Conservation (phyloP, 2,888 invertebrate genomes). For the Drosophila demipolita region DNA sequence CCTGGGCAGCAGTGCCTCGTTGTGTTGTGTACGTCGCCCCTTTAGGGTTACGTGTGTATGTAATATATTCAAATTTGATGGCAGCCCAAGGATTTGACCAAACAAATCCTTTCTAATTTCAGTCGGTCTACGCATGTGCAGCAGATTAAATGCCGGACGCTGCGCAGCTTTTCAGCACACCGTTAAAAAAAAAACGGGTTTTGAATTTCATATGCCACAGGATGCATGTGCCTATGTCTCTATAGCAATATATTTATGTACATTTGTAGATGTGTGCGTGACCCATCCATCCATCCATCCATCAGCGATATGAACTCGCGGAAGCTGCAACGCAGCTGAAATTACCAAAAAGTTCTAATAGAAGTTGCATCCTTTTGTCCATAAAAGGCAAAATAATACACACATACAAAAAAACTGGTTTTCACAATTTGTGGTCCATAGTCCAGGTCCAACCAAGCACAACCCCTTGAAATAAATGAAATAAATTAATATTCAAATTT, state of each 20-base stretch:
- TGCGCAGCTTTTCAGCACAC: conserved; percentile 64
- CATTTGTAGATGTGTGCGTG: conserved; percentile 37
- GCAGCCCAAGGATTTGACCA: conserved; percentile 69
- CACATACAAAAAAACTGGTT: conserved; percentile 62
- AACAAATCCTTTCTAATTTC: conserved; percentile 77
- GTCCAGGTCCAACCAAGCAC: conserved; percentile 34
- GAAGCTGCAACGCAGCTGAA: conserved; percentile 67
- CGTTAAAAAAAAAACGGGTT: conserved; percentile 63
- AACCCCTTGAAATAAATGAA: conserved; percentile 40
- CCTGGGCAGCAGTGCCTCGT: conserved; percentile 55
- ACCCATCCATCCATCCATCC: conserved; percentile 69
- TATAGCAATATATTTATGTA: not conserved
- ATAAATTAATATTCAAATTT: conserved; percentile 61
- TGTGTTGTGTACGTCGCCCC: conserved; percentile 56
- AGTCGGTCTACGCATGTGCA: conserved; percentile 61
- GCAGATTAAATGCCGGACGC: conserved; percentile 71
- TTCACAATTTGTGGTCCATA: conserved; percentile 33
- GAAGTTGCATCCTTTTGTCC: conserved; percentile 75
- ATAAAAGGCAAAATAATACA: conserved; percentile 38
- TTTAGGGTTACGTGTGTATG: conserved; percentile 35
- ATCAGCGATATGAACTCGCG: conserved; percentile 60
- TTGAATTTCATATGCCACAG: conserved; percentile 67
- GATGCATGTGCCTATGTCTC: conserved; percentile 34
- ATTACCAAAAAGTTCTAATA: conserved; percentile 75
- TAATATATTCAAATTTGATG: conserved; percentile 62